These are phyloP conservation scores for Ciconia nigra DNA, from an alignment of 2,797 vertebrate species.

Conservation along the genomic window DNA sequence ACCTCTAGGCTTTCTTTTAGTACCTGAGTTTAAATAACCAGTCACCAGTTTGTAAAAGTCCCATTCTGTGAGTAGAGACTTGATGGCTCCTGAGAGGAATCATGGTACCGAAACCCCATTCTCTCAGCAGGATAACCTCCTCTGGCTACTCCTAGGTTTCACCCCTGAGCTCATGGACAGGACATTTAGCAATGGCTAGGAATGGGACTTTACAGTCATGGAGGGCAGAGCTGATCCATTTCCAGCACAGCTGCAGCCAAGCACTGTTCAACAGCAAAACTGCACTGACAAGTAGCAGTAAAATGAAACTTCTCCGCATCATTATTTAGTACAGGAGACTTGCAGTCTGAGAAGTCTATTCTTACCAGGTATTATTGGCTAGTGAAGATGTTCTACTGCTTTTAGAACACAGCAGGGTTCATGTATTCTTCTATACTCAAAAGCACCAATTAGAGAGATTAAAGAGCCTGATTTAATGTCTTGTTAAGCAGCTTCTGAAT, in stretches of 20 bases:
- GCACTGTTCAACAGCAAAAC: not conserved
- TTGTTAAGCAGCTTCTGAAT: conserved; percentile 19
- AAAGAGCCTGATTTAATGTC: conserved; percentile 26
- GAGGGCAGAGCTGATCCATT: not conserved
- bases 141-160: not conserved
- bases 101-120: not conserved
- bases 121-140: not conserved
- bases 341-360: not conserved
- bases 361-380: not conserved
- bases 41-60: not conserved
- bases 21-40: not conserved
- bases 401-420: conserved; percentile 46
- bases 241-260: not conserved
- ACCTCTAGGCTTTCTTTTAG: not conserved
- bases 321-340: not conserved
- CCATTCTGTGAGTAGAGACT: not conserved
- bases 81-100: not conserved
- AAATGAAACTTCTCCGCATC: not conserved
- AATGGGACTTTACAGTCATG: not conserved
- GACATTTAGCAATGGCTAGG: not conserved
- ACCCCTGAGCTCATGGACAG: not conserved
- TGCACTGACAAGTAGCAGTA: not conserved
- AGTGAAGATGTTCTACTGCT: conserved; percentile 20
- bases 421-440: conserved; percentile 15
- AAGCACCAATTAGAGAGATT: conserved; percentile 50